Percentiles rank a stretch among this genome's conserved stretches.
Conservation (phyloP, 2,113 vertebrate genomes). For the Planiliza haematocheilus region DNA sequence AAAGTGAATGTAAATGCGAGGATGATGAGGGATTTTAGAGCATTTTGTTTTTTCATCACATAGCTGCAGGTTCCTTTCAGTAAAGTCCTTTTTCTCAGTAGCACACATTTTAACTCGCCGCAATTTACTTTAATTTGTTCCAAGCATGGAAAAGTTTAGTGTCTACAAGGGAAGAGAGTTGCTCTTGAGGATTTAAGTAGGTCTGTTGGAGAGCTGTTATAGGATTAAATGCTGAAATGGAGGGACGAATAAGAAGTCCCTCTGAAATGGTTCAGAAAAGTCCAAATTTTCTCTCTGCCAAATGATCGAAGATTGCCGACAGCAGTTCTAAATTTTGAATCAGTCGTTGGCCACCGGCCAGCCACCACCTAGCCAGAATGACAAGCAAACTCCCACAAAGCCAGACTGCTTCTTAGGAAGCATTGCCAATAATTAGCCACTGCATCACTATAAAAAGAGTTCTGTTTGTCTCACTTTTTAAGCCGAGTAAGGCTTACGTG, state of each 20-base stretch:
- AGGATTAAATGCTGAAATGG: slow-evolving; percentile 26
- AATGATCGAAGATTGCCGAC: slow-evolving; percentile 52
- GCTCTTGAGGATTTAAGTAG: slow-evolving; percentile 18
- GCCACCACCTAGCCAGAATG: slow-evolving; percentile 27
- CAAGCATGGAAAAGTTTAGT: slow-evolving; percentile 29
- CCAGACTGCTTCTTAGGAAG: slow-evolving; percentile 29
- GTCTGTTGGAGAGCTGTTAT: slow-evolving; percentile 10
- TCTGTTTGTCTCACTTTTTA: slow-evolving; percentile 34
- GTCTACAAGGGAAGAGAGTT: slow-evolving; percentile 13
- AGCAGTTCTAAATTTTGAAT: slow-evolving; percentile 52
- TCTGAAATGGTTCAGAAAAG: slow-evolving; percentile 33
- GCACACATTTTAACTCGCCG: slow-evolving; percentile 25
- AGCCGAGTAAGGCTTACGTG: slow-evolving; percentile 11
- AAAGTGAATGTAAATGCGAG: neutral
- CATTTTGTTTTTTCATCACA: neutral
- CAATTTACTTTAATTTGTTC: slow-evolving; percentile 42
- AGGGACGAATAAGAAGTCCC: slow-evolving; percentile 16
- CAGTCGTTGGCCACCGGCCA: slow-evolving; percentile 25
- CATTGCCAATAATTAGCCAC: slow-evolving; percentile 18
- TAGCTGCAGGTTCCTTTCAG: slow-evolving; percentile 4
- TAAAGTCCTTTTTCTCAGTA: neutral
- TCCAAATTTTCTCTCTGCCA: slow-evolving; percentile 29
- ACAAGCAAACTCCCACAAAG: slow-evolving; percentile 45
- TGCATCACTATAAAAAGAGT: slow-evolving; percentile 17
- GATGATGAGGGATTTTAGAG: neutral